phyloP scores from a whole-genome alignment of 2,113 vertebrate genomes.

The Apodemus sylvaticus region DNA sequence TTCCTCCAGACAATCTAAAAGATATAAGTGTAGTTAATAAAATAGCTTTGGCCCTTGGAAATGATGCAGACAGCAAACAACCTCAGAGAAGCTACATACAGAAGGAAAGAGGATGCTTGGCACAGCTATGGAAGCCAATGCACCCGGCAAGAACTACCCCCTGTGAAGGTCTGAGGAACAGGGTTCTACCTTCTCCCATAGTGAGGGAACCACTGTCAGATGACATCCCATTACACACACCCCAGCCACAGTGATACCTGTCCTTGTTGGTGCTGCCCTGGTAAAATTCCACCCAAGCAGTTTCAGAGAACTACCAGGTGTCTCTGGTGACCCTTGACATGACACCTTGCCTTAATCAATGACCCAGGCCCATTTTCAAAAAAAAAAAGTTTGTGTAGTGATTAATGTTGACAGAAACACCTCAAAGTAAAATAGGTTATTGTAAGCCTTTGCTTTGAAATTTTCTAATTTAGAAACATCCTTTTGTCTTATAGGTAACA shows the following conservation, averaged over 20 bases:
- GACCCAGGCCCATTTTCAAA: not conserved
- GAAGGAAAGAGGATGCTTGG: not conserved
- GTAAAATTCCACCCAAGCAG: not conserved
- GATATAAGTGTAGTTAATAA: not conserved
- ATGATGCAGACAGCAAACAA: not conserved
- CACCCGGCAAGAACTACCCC: not conserved
- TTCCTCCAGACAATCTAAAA: not conserved
- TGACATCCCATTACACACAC: not conserved
- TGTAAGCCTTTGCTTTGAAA: not conserved
- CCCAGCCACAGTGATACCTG: not conserved
- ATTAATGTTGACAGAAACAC: not conserved
- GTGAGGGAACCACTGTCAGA: not conserved
- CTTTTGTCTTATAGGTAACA: not conserved
- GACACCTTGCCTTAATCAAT: not conserved
- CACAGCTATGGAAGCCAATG: not conserved
- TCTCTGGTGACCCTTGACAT: not conserved
- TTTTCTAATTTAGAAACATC: not conserved
- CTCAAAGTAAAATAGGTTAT: not conserved
- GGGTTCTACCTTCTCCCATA: not conserved
- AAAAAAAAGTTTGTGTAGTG: not conserved
- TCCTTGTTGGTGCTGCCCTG: not conserved
- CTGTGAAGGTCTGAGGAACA: not conserved
- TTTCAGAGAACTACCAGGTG: not conserved
- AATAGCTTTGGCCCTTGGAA: not conserved
- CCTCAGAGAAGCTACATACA: not conserved